Percentiles rank a stretch among this genome's conserved stretches.
These are phyloP conservation scores for Oreortyx pictus DNA, from an alignment of 2,797 vertebrate species.

Conservation along the genomic window DNA sequence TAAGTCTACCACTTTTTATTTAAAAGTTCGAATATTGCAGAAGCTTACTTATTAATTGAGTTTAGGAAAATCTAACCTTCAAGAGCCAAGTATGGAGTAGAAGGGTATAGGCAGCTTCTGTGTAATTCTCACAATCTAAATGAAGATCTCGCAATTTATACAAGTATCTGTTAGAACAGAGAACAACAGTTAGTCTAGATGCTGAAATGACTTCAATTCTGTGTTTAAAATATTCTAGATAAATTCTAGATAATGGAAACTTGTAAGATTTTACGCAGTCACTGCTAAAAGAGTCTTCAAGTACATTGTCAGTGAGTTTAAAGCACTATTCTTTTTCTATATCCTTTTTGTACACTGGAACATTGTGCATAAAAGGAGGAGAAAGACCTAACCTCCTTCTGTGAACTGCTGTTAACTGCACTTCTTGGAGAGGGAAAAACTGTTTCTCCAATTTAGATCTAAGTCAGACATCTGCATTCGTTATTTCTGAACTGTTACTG, in stretches of 20 bases:
- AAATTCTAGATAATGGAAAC: background rate
- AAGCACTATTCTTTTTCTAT: background rate
- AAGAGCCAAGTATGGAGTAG: slow-evolving; percentile 95
- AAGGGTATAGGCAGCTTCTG: slow-evolving; percentile 94
- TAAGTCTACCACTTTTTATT: background rate
- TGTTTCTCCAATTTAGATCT: background rate
- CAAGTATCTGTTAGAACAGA: slow-evolving; percentile 85
- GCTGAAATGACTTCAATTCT: background rate
- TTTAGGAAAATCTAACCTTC: slow-evolving; percentile 83
- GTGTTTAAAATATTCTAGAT: background rate
- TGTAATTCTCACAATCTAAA: slow-evolving; percentile 96
- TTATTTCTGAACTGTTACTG: background rate
- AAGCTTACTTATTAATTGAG: background rate
- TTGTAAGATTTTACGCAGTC: no score
- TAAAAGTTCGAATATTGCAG: background rate
- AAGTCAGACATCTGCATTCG: fast-evolving
- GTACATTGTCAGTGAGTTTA: background rate
- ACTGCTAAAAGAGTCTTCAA: background rate
- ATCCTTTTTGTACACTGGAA: background rate
- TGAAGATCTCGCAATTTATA: slow-evolving; percentile 97
- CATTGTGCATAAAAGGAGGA: background rate
- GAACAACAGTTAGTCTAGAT: background rate
- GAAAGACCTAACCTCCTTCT: background rate
- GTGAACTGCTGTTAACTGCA: background rate
- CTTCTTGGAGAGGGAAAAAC: background rate